Evolutionary conservation across 2,797 vertebrate genomes (phyloP).

Genomic region (Bradypodion ventrale): DNA sequence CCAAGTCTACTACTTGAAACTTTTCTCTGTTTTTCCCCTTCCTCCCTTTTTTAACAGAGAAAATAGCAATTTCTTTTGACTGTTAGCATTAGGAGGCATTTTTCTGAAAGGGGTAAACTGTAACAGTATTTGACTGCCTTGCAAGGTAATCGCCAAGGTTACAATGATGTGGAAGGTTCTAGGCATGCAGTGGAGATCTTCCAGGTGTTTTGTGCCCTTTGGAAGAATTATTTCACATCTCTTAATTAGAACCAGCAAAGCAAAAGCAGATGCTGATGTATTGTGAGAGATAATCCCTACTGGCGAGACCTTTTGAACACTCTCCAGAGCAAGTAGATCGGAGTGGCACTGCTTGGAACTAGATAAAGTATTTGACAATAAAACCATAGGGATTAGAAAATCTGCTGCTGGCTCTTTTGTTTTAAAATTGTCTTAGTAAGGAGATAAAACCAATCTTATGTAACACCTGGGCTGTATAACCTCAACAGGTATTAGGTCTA

Average conservation of each 20-base stretch:
- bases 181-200: background rate
- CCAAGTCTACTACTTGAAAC: no score
- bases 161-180: background rate
- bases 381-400: conserved; percentile 35
- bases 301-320: conserved; percentile 29
- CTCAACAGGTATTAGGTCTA: conserved; percentile 35
- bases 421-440: conserved; percentile 46
- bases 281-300: conserved; percentile 23
- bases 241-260: conserved; percentile 28
- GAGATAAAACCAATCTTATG: conserved; percentile 31
- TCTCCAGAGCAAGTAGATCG: conserved; percentile 37
- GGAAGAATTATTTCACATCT: conserved; percentile 14
- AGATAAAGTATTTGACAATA: conserved; percentile 36
- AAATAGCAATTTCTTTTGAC: background rate
- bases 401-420: conserved; percentile 20
- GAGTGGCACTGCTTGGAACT: conserved; percentile 28
- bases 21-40: background rate
- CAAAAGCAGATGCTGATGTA: conserved; percentile 39
- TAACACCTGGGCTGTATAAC: conserved; percentile 34
- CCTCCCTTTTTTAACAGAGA: background rate
- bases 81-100: background rate
- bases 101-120: background rate
- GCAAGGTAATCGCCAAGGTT: background rate
- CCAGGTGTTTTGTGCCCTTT: background rate
- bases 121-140: background rate